Percentiles rank a stretch among this genome's conserved stretches.
Conservation (phyloP, 1,140 invertebrate genomes). For the Cryptotermes secundus region DNA sequence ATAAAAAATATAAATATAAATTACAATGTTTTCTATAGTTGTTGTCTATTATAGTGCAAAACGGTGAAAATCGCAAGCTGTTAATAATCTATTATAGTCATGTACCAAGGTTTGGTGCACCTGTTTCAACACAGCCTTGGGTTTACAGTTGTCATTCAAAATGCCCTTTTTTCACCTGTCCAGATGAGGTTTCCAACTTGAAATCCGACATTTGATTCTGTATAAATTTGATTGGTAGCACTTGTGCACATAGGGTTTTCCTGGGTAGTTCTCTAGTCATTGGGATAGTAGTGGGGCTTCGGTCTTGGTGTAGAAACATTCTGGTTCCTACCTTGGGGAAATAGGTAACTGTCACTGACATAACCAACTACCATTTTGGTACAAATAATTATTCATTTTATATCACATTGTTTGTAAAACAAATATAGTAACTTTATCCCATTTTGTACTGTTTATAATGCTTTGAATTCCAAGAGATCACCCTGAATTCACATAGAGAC, state of each 20-base stretch:
- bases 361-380: conserved; percentile 39
- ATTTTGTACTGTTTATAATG: conserved; percentile 38
- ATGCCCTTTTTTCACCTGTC: conserved; percentile 32
- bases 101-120: conserved; percentile 34
- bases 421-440: conserved; percentile 34
- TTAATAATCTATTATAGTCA: conserved; percentile 32
- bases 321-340: conserved; percentile 39
- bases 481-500: conserved; percentile 31
- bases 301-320: conserved; percentile 36
- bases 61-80: conserved; percentile 31
- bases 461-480: conserved; percentile 35
- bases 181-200: conserved; percentile 23
- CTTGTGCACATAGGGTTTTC: conserved; percentile 36
- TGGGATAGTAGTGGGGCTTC: conserved; percentile 34
- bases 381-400: conserved; percentile 39
- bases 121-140: conserved; percentile 32
- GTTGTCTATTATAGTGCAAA: conserved; percentile 35
- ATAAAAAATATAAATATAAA: conserved; percentile 35
- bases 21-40: conserved; percentile 36
- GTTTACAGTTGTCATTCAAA: conserved; percentile 29
- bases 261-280: conserved; percentile 38
- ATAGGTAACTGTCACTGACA: conserved; percentile 35
- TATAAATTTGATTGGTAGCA: conserved; percentile 33
- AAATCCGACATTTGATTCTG: conserved; percentile 26
- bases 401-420: conserved; percentile 38